Conservation (phyloP, 2,797 vertebrate genomes). For the Telmatherina bonti region DNA sequence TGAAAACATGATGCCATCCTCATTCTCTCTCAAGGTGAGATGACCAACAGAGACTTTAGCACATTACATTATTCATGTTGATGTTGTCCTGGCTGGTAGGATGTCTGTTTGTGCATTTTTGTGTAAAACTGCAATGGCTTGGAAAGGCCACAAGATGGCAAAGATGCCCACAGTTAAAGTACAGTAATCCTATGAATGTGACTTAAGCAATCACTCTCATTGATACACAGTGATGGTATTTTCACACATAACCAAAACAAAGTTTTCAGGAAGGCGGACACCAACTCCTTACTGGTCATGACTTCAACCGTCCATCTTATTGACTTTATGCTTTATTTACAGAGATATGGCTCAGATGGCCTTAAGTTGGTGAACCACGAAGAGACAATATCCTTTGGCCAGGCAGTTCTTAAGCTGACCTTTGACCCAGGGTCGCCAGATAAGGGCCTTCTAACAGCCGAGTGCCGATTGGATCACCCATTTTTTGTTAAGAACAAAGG, state of each 20-base stretch:
- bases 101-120: neutral
- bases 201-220: neutral
- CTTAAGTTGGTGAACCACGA: constrained; percentile 93
- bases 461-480: constrained; percentile 96
- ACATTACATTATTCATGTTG: neutral
- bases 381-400: constrained; percentile 93
- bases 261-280: constrained; percentile 3
- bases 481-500: constrained; percentile 99
- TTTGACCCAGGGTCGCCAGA: constrained; percentile 96
- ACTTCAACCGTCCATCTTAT: neutral
- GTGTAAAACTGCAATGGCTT: neutral
- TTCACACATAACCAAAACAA: neutral
- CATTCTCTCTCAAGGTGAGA: constrained; percentile 79
- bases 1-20: constrained; percentile 80
- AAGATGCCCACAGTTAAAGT: neutral
- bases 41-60: neutral
- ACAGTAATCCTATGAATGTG: constrained; percentile 7
- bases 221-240: constrained; percentile 2
- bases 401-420: constrained; percentile 95
- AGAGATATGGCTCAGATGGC: constrained; percentile 94
- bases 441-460: constrained; percentile 90
- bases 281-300: neutral
- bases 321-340: constrained; percentile 52
- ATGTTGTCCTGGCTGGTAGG: neutral
- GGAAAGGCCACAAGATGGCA: constrained; percentile 46